Base-by-base conservation (phyloP, 2,797 vertebrate species). In the Sebastes iracundus region DNA sequence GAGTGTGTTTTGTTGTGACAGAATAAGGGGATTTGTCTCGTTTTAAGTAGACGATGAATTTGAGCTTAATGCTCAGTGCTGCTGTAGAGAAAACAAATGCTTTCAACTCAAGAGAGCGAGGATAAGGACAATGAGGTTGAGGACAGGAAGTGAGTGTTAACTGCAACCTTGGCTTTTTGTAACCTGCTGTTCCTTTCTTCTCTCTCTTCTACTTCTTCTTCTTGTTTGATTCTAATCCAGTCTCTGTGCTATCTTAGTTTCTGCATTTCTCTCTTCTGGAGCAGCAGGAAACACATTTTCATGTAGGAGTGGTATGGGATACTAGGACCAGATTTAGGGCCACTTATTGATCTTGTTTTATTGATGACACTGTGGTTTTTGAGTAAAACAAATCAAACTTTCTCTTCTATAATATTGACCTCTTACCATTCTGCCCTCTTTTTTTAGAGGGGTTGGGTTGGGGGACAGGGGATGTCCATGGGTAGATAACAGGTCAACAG, bases 61-160 rank as follows among this genome's bases (percentile, higher is more conserved):
- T 63, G 55, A 67, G 82, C 83, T 80, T 86, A 81, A 82, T 53
- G 81, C 81, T 76, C 28, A 6, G 22, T 3, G 79, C 81, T 56
- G 77, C 77, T 79, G 80, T 73, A 71, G 77, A 72, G 82, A 78
- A 81, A 87, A 88, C 76, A 80, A 85, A 90, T 56, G 60, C 22
- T 79, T 77, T 86, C 66, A 79, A 35, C 64, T 83, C 58, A n/a
- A 74, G 59, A 64, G 70, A 79, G 74, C 7, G 73, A 64, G 62
- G 62, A 55, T 49, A 35, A 62, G 52, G 59, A 27, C 62, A 12
- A 8, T 66, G 60, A 71, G 68, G 59, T 49, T 72, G 46, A 67
- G 72, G 66, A 80, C 42, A 32, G 12, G 75, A 73, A 78, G 67
- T 55, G 72, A 79, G 69, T 72, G 68, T 83, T 80, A 64, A 60